Evolutionary conservation across 2,888 invertebrate genomes (phyloP).

Genomic region (Phaonia tiefii): DNA sequence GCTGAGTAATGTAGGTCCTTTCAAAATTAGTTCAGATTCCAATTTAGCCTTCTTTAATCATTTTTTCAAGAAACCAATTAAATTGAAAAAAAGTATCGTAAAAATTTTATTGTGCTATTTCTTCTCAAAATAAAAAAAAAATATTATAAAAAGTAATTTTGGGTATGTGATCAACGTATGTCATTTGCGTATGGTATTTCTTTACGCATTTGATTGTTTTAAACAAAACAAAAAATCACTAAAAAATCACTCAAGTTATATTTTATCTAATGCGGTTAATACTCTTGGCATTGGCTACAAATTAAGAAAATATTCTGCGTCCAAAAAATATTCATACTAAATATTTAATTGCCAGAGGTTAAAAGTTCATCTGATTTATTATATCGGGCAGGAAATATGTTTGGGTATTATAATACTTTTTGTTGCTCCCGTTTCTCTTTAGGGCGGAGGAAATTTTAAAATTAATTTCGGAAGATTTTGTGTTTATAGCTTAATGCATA

Average conservation of each 20-base stretch:
- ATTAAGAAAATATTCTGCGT: slow-evolving; percentile 3
- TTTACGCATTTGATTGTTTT: too few relatives aligned
- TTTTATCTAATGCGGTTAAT: slow-evolving; percentile 61
- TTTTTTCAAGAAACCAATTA: too few relatives aligned
- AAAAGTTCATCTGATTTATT: slow-evolving; percentile 67
- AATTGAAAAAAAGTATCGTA: too few relatives aligned
- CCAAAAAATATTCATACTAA: neutral
- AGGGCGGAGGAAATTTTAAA: neutral
- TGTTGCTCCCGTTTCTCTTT: too few relatives aligned
- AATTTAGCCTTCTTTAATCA: too few relatives aligned
- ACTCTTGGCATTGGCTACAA: slow-evolving; percentile 57
- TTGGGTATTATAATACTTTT: slow-evolving; percentile 15
- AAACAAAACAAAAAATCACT: slow-evolving; percentile 16
- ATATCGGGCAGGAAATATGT: slow-evolving; percentile 64
- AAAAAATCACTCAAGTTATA: slow-evolving; percentile 27
- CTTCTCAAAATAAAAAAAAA: too few relatives aligned
- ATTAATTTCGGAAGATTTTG: neutral
- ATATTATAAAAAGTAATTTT: too few relatives aligned
- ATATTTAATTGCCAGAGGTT: slow-evolving; percentile 57
- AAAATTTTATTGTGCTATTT: too few relatives aligned
- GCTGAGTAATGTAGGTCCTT: too few relatives aligned
- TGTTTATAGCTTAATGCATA: slow-evolving; percentile 10
- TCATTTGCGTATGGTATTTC: too few relatives aligned
- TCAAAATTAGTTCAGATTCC: too few relatives aligned
- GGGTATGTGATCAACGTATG: too few relatives aligned